Conservation (phyloP, 1,140 invertebrate genomes). For the Radopholus similis region DNA sequence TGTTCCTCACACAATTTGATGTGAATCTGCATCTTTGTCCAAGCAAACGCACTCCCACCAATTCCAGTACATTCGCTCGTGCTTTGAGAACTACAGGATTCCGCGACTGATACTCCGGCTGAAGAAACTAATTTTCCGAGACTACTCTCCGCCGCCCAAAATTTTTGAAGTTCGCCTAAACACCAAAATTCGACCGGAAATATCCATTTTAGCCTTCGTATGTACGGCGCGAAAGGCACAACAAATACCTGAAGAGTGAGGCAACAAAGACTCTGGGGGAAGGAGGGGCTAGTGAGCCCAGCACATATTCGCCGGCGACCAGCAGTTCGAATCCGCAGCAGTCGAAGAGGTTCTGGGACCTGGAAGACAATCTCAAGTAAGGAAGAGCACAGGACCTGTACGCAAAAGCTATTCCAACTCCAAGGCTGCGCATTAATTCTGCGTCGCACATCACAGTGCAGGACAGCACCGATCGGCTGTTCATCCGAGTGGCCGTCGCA, state of each 20-base stretch:
- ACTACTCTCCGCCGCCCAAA: conserved; percentile 36
- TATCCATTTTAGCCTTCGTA: conserved; percentile 46
- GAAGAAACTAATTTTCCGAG: conserved; percentile 26
- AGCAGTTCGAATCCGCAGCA: not conserved
- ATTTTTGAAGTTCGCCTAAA: conserved; percentile 44
- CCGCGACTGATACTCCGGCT: conserved; percentile 41
- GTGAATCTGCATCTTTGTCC: not conserved
- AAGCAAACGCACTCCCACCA: not conserved
- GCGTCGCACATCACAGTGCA: conserved; percentile 31
- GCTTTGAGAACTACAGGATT: conserved; percentile 53
- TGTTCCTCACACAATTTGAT: conserved; percentile 29
- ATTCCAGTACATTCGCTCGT: conserved; percentile 50
- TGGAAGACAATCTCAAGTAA: conserved; percentile 42
- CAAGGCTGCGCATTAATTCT: conserved; percentile 20
- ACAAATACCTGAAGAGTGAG: conserved; percentile 10
- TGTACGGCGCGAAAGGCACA: conserved; percentile 33
- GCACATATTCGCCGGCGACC: not conserved
- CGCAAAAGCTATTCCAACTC: no score
- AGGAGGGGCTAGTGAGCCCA: not conserved
- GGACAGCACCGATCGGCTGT: conserved; percentile 37
- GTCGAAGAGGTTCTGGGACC: conserved; percentile 36
- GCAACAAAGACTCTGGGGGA: not conserved
- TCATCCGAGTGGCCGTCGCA: conserved; percentile 35
- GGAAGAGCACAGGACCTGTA: not conserved
- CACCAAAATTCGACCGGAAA: not conserved